Base-by-base conservation (phyloP, 1,140 invertebrate species). In the Drosophila mauritiana region DNA sequence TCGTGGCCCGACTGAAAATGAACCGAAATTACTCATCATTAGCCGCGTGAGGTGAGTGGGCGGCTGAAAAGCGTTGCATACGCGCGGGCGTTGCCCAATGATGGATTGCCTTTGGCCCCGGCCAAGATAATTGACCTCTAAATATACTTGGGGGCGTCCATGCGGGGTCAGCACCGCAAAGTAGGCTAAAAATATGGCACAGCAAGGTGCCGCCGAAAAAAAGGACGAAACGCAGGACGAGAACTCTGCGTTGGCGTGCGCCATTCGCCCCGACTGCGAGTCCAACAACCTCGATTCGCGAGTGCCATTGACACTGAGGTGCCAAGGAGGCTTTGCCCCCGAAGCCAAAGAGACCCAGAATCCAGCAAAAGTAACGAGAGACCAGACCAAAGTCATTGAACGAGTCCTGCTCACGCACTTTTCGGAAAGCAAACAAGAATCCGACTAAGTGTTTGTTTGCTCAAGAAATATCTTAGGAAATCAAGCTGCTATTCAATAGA, bases 111-210 rank as follows among this genome's bases (percentile, higher is more conserved):
- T 11, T 34, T 12, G n/a, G 5, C 45, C 39, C 61, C 75, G 73
- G 58, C 74, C 64, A 48, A 79, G 83, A 88, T 86, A 86, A 86
- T 86, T 86, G 79, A 86, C 83, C 83, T 86, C 75, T 73, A 86
- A 86, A 86, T 64, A 88, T 76, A 86, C 82, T 86, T 88, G 79
- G 69, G 40, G 69, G 48, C 55, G 39, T 20, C 20, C 40, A 37
- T 39, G 20, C 58, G 68, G 62, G 65, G 64, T 54, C 73, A 34
- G 58, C 79, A 76, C 76, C 84, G 55, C 72, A 83, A 86, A 86
- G 83, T 86, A 86, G 83, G 83, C 83, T 86, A 86, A 83, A 88
- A 83, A 86, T 83, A 88, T 88, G 83, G 83, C 79, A 79, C 83
- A 84, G 42, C 37, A 48, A 22, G 65, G 43, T 22, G 58, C 54